Conservation (phyloP, 2,113 vertebrate species). For the Scophthalmus maximus region DNA sequence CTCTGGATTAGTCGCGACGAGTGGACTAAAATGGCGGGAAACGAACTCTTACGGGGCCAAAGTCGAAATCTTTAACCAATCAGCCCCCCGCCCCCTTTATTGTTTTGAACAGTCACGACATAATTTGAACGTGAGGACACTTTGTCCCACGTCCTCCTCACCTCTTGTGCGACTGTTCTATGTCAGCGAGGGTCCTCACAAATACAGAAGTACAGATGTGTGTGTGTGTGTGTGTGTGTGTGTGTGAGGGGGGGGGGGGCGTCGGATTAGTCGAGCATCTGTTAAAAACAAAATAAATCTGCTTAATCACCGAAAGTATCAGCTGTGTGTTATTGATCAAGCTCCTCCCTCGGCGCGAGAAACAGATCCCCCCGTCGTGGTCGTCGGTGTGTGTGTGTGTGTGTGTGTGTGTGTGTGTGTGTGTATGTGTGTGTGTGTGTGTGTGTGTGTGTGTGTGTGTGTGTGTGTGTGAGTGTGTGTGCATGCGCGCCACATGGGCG, state of each 20-base stretch:
- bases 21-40: not conserved
- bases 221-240: not conserved
- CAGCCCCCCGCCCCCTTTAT: too few relatives aligned
- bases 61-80: too few relatives aligned
- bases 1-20: not conserved
- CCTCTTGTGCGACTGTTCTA: too few relatives aligned
- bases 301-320: constrained; percentile 41
- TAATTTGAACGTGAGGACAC: not conserved
- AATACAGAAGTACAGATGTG: not conserved
- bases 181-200: too few relatives aligned
- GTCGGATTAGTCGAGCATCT: constrained; percentile 44
- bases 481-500: not conserved
- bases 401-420: constrained; percentile 2
- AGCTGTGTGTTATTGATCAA: constrained; percentile 32
- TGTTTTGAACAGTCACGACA: not conserved
- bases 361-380: constrained; percentile 24
- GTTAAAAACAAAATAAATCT: constrained; percentile 37
- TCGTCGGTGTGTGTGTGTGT: not conserved
- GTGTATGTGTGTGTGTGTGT: not conserved
- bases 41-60: not conserved
- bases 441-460: constrained; percentile 28
- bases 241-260: not conserved
- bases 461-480: constrained; percentile 4
- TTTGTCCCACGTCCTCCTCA: constrained; percentile 8
- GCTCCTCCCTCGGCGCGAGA: constrained; percentile 11